Conservation (phyloP, 2,888 invertebrate genomes). For the Orgyia antiqua region DNA sequence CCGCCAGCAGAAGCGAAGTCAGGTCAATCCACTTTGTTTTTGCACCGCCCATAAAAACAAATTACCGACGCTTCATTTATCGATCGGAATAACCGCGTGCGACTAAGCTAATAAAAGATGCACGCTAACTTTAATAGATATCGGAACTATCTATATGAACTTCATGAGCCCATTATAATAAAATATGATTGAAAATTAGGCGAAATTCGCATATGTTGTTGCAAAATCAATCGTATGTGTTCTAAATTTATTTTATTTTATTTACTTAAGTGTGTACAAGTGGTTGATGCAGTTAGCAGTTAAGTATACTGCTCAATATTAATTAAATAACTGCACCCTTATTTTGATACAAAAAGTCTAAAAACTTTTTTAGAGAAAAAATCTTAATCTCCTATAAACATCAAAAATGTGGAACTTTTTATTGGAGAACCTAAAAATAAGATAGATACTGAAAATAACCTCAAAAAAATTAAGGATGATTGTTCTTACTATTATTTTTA, state of each 20-base stretch:
- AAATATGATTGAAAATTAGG: constrained; percentile 1
- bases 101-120: constrained; percentile 59
- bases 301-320: no score
- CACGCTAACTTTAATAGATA: constrained; percentile 26
- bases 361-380: no score
- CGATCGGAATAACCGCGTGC: constrained; percentile 59
- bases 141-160: constrained; percentile 13
- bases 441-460: constrained; percentile 5
- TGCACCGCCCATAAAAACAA: constrained; percentile 68
- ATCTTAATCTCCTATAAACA: neutral
- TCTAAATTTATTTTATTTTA: no score
- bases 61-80: constrained; percentile 67
- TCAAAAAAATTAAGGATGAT: constrained; percentile 2
- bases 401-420: neutral
- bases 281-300: no score
- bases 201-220: neutral
- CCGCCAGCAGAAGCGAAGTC: constrained; percentile 47
- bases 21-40: constrained; percentile 75
- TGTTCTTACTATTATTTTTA: constrained; percentile 14
- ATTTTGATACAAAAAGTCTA: no score
- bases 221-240: neutral
- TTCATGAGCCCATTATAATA: constrained; percentile 24
- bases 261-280: no score
- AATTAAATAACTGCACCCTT: no score
- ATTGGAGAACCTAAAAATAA: constrained; percentile 6